phyloP scores from a whole-genome alignment of 2,797 vertebrate genomes.

The Triplophysa yarkandensis region DNA sequence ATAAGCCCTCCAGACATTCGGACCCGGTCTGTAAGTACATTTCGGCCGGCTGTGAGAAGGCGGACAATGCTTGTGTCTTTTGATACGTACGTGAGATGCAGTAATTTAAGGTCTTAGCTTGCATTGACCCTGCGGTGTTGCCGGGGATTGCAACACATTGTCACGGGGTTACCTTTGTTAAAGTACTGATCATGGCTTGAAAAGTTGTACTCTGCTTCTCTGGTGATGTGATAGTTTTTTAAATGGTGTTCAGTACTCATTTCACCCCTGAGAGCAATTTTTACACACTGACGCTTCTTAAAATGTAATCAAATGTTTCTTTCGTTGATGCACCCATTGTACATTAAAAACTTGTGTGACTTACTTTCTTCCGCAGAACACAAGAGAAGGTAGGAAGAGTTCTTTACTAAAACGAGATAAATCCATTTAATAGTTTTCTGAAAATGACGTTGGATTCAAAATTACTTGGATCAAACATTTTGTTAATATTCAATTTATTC shows the following conservation, averaged over 20 bases:
- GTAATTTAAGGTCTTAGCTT: not conserved
- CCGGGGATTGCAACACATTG: not conserved
- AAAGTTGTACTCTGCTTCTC: not conserved
- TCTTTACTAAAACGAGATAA: no score
- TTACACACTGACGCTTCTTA: not conserved
- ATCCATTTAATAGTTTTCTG: no score
- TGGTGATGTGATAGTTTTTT: not conserved
- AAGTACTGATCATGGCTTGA: not conserved
- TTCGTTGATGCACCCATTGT: not conserved
- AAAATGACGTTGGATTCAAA: no score
- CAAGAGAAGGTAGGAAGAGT: no score
- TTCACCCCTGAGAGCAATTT: not conserved
- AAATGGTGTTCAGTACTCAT: not conserved
- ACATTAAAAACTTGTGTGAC: no score
- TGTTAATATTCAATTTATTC: no score
- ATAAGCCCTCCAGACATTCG: conserved; percentile 33
- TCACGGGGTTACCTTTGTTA: not conserved
- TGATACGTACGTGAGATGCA: not conserved
- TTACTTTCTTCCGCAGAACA: no score
- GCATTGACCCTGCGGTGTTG: not conserved
- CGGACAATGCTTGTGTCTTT: conserved; percentile 21
- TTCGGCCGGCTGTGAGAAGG: not conserved
- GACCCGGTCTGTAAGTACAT: conserved; percentile 20
- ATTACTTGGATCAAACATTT: no score
- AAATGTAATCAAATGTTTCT: not conserved